phyloP scores from a whole-genome alignment of 92 coral and sea anemone genomes.

The Montipora capitata region DNA sequence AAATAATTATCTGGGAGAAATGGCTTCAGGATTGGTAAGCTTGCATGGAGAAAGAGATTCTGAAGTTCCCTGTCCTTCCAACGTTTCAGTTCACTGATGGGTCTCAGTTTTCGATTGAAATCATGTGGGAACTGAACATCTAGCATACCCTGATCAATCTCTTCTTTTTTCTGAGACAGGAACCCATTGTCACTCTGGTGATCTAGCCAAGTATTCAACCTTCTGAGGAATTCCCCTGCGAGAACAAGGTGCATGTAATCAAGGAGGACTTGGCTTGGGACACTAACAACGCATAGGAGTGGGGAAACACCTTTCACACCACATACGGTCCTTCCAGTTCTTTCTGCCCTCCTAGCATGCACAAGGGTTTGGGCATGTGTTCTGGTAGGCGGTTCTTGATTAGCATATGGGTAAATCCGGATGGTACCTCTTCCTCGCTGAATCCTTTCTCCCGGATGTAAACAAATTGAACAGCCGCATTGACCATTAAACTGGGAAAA shows the following conservation, averaged over 20 bases:
- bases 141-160: not conserved
- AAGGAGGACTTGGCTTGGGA: conserved; percentile 20
- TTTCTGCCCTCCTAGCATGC: conserved; percentile 5
- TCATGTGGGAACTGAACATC: conserved; percentile 15
- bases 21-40: conserved; percentile 27
- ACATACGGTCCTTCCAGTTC: conserved; percentile 38
- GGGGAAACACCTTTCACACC: conserved; percentile 70
- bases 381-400: not conserved
- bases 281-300: conserved; percentile 12
- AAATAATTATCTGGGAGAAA: not conserved
- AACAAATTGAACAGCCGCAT: not conserved
- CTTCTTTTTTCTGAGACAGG: not conserved
- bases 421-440: conserved; percentile 6
- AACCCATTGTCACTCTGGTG: not conserved
- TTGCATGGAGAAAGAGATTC: conserved; percentile 23
- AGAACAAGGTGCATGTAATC: conserved; percentile 60
- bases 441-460: conserved; percentile 22
- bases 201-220: conserved; percentile 32
- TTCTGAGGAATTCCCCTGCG: conserved; percentile 35
- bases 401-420: not conserved
- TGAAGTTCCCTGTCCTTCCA: conserved; percentile 34
- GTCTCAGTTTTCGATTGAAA: conserved; percentile 23
- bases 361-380: not conserved
- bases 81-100: conserved; percentile 10
- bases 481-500: conserved; percentile 13